phyloP scores from a whole-genome alignment of 2,797 vertebrate species.

The Moxostoma hubbsi region DNA sequence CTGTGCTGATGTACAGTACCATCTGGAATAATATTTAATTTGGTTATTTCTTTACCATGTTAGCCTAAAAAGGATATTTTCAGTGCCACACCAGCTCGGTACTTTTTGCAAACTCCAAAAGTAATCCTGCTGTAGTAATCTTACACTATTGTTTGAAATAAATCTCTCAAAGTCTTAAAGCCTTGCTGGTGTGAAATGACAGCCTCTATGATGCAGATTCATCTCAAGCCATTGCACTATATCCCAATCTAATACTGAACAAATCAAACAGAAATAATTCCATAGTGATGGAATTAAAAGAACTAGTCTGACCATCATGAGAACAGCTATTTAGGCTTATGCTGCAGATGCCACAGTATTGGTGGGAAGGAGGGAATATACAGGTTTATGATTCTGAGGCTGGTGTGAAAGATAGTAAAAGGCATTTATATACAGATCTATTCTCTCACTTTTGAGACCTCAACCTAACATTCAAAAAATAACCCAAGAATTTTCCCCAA shows the following conservation, averaged over 20 bases:
- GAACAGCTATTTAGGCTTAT: slow-evolving; percentile 67
- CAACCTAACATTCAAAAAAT: slow-evolving; percentile 19
- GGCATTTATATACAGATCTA: slow-evolving; percentile 57
- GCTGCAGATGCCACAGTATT: slow-evolving; percentile 62
- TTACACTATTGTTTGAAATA: slow-evolving; percentile 8
- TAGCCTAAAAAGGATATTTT: slow-evolving; percentile 9
- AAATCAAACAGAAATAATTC: slow-evolving; percentile 52
- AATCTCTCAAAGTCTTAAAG: not conserved
- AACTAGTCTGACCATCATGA: slow-evolving; percentile 69
- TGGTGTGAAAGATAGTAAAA: slow-evolving; percentile 49
- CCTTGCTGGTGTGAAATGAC: not conserved
- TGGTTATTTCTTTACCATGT: slow-evolving; percentile 26
- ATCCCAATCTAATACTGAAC: slow-evolving; percentile 41
- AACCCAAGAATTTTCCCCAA: not conserved
- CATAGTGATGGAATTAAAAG: slow-evolving; percentile 30
- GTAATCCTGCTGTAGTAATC: slow-evolving; percentile 1
- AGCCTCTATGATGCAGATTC: slow-evolving; percentile 48
- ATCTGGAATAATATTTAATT: slow-evolving; percentile 80
- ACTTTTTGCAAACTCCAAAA: not conserved
- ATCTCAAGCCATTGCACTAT: slow-evolving; percentile 51
- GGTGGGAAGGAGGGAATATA: slow-evolving; percentile 68
- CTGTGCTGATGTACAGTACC: slow-evolving; percentile 59
- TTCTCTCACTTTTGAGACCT: slow-evolving; percentile 24
- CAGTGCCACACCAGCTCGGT: not conserved
- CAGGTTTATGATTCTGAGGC: slow-evolving; percentile 55